A percentile compares a stretch with the other conserved stretches of the same genome.
Conservation (phyloP, 2,797 vertebrate species). For the Furcifer pardalis region DNA sequence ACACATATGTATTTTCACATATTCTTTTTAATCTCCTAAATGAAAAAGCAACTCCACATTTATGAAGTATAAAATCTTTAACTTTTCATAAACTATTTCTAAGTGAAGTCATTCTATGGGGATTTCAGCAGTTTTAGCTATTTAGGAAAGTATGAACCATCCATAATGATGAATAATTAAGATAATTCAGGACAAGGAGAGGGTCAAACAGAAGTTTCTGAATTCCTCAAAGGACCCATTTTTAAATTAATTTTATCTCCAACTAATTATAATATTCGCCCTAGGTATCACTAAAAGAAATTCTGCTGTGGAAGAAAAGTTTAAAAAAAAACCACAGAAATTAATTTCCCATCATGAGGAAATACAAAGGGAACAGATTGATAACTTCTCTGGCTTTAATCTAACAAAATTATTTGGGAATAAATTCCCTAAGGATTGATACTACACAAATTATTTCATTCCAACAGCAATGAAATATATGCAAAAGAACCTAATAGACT, state of each 20-base stretch:
- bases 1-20: not conserved
- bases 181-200: conserved; percentile 20
- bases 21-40: not conserved
- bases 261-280: conserved; percentile 21
- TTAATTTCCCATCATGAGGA: not conserved
- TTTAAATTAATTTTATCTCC: conserved; percentile 26
- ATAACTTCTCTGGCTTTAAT: not conserved
- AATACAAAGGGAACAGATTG: not conserved
- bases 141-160: not conserved
- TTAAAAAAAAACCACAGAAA: not conserved
- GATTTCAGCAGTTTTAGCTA: not conserved
- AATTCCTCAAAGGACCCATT: conserved; percentile 5
- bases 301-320: not conserved
- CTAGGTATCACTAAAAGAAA: not conserved
- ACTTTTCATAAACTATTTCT: not conserved
- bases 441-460: not conserved
- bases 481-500: not conserved
- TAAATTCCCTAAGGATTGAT: not conserved
- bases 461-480: not conserved
- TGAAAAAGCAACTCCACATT: not conserved
- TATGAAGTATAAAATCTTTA: not conserved
- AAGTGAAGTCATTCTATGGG: not conserved
- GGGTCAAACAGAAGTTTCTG: not conserved
- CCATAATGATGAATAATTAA: not conserved
- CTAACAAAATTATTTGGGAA: not conserved